phyloP scores from a whole-genome alignment of 2,797 vertebrate genomes.

The Bufotes viridis region DNA sequence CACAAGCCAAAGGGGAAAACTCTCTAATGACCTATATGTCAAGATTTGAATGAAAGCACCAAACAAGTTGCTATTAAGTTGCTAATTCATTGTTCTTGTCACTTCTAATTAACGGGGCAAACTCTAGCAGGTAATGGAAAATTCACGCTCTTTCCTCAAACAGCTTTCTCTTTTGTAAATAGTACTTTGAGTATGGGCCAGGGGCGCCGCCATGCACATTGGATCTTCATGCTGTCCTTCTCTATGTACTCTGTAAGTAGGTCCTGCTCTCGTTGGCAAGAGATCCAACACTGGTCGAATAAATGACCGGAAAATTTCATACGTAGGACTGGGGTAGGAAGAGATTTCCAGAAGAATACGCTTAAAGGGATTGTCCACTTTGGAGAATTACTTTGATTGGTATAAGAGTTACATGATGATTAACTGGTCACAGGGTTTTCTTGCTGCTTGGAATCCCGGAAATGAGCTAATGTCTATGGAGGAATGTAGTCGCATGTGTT shows the following conservation, averaged over 20 bases:
- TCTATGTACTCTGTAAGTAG: not conserved
- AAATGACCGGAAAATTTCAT: not conserved
- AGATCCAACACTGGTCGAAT: not conserved
- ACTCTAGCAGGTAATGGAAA: conserved; percentile 24
- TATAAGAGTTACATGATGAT: too few relatives aligned
- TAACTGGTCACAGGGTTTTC: too few relatives aligned
- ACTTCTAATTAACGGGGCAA: conserved; percentile 58
- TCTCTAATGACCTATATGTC: conserved; percentile 55
- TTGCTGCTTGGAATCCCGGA: not conserved
- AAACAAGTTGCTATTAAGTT: conserved; percentile 61
- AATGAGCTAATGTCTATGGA: not conserved
- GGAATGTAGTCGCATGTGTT: not conserved
- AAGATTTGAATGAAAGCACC: conserved; percentile 47
- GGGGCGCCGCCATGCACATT: not conserved
- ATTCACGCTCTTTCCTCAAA: conserved; percentile 22
- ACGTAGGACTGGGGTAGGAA: not conserved
- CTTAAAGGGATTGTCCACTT: not conserved
- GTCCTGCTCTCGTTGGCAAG: not conserved
- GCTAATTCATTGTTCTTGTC: conserved; percentile 60
- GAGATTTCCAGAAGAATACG: not conserved
- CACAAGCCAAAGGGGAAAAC: conserved; percentile 44
- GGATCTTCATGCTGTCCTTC: not conserved
- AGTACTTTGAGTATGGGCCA: not conserved
- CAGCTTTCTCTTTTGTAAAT: conserved; percentile 16
- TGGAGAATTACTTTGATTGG: not conserved